Evolutionary conservation across 2,797 vertebrate genomes (phyloP), one percentile per base, ranked within the genome.

Genomic region (Myiothlypis coronata): DNA sequence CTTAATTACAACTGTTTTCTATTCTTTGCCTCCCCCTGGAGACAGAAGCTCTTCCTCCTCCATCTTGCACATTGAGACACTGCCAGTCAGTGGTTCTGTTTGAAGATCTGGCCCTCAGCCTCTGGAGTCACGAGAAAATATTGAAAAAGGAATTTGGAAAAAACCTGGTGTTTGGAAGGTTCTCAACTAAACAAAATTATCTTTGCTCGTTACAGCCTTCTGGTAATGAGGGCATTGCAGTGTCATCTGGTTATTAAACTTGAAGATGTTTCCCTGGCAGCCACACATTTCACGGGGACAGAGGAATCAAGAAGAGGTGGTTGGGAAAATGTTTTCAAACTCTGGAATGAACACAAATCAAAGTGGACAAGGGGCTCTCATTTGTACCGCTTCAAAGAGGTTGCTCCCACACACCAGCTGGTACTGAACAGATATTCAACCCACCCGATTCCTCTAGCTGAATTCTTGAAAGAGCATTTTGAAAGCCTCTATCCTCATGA

Each of bases 71-170:
- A 64, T 39, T 87, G 60, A 87, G 76, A 86, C 69, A 72, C 39
- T 85, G 46, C 30, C 53, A 86, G 24, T 78, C 55, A 56, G 34
- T 82, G 34, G 4, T 34, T 87, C 60, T 72, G 32, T 85, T 95
- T 89, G 71, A 90, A 93, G 87, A 92, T 70, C 60, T 92, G 55
- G 35, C 63, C 49, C 44, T 83, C 86, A 89, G 23, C 56, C 59
- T 92, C 60, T 68, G 46, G 32, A 41, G 14, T 22, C 90, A 53
- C 43, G 70, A 92, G 83, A 95, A 89, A 90, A 82, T 61, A 77
- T 12, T 76, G 81, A 77, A 93, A 96, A 76, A 34, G 14, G 72
- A 76, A 44, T n/a, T 24, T 39, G 18, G 87, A 84, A 91, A 82
- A 63, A 0, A 2, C 1, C 9, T 63, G 11, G 39, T 55, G 7